Evolutionary conservation across 1,140 invertebrate species (phyloP).

Genomic region (Onthophagus taurus): DNA sequence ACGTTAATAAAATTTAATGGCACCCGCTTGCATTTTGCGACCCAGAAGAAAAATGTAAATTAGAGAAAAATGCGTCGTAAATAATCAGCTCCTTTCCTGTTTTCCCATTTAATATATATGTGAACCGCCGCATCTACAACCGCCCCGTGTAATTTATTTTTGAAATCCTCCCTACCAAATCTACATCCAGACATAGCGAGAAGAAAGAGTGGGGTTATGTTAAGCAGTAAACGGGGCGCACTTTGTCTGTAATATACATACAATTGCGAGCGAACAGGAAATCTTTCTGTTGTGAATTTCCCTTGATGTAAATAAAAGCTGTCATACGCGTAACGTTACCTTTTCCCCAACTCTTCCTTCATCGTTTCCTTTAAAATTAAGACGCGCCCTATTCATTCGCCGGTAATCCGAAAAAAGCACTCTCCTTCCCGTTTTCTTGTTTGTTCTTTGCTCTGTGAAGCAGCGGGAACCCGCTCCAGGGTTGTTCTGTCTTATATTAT

Average conservation of each 20-base stretch:
- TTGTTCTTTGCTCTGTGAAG: too few species aligned
- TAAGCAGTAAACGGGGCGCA: slow-evolving; percentile 25
- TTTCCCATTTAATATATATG: slow-evolving; percentile 26
- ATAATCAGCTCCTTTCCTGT: slow-evolving; percentile 35
- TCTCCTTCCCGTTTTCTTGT: too few species aligned
- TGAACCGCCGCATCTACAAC: background rate
- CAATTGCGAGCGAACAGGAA: slow-evolving; percentile 19
- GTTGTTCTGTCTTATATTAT: too few species aligned
- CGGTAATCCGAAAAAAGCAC: too few species aligned
- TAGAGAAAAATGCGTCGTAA: slow-evolving; percentile 35
- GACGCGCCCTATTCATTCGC: too few species aligned
- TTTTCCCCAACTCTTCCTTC: too few species aligned
- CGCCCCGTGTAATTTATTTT: slow-evolving; percentile 30
- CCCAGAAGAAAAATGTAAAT: slow-evolving; percentile 34
- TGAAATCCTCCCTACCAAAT: too few species aligned
- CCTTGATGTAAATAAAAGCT: slow-evolving; percentile 37
- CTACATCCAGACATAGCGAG: too few species aligned
- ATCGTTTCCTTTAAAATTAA: too few species aligned
- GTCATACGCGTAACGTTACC: too few species aligned
- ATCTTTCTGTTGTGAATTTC: slow-evolving; percentile 37
- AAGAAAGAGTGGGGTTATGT: too few species aligned
- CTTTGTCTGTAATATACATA: slow-evolving; percentile 14
- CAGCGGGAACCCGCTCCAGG: too few species aligned
- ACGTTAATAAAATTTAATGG: slow-evolving; percentile 34
- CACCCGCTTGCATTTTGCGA: slow-evolving; percentile 29